Evolutionary conservation across 2,797 vertebrate species (phyloP).

Genomic region (Arctocebus calabarensis): DNA sequence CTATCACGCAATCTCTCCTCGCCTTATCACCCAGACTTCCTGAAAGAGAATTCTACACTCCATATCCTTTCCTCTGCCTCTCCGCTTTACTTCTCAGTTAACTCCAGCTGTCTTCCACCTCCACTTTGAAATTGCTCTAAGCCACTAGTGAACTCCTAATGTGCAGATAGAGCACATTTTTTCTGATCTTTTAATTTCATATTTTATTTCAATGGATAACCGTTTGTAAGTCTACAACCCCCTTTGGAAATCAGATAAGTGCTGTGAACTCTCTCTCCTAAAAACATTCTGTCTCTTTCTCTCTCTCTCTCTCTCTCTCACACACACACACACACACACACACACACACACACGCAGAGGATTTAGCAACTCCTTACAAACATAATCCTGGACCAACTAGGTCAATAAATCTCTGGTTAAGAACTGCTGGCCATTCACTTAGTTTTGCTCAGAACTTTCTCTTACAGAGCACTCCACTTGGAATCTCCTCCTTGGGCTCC

Average conservation of each 20-base stretch:
- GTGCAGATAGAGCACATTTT: not conserved
- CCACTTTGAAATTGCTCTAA: not conserved
- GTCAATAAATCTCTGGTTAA: not conserved
- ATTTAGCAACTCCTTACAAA: slow-evolving; percentile 5
- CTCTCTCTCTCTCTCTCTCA: not conserved
- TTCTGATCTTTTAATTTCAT: not conserved
- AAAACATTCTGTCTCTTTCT: not conserved
- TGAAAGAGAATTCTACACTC: slow-evolving; percentile 64
- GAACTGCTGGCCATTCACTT: not conserved
- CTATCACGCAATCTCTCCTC: slow-evolving; percentile 68
- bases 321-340: not conserved
- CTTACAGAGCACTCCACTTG: slow-evolving; percentile 2
- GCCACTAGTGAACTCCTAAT: not conserved
- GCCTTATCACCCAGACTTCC: slow-evolving; percentile 71
- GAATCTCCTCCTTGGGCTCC: not conserved
- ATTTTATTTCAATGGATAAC: slow-evolving; percentile 4
- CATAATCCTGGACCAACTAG: not conserved
- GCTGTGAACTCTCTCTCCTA: not conserved
- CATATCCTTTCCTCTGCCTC: not conserved
- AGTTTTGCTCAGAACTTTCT: slow-evolving; percentile 5
- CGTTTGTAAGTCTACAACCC: not conserved
- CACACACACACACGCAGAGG: not conserved
- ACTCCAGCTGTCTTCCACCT: not conserved
- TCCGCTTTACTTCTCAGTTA: slow-evolving; percentile 23
- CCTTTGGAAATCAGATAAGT: slow-evolving; percentile 15